Evolutionary conservation across 2,888 invertebrate genomes (phyloP).

Genomic region (Caenorhabditis auriculariae): DNA sequence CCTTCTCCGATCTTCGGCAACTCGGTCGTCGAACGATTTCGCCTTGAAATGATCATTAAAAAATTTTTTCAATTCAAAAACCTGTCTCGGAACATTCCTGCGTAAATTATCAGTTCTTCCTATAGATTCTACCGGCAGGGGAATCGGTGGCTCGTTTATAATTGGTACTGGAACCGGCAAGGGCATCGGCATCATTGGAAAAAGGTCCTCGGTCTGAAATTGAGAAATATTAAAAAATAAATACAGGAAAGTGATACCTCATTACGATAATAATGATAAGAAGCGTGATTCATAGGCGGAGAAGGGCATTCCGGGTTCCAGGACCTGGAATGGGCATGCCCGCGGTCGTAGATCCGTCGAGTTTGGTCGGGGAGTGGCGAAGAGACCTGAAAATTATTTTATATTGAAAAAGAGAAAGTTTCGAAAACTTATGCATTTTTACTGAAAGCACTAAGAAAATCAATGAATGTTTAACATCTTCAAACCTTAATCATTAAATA

Average conservation of each 20-base stretch:
- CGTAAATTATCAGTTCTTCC: too few species aligned
- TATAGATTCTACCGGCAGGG: conserved; percentile 2
- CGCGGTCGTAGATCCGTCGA: conserved; percentile 40
- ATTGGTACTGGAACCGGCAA: conserved; percentile 16
- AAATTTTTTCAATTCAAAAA: neutral
- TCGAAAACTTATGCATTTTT: neutral
- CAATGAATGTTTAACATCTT: too few species aligned
- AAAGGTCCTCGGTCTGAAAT: too few species aligned
- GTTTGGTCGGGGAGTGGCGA: conserved; percentile 35
- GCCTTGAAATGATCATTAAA: conserved; percentile 16
- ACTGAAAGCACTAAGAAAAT: too few species aligned
- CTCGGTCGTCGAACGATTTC: conserved; percentile 37
- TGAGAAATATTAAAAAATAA: too few species aligned
- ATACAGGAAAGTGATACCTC: too few species aligned
- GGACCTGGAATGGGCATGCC: conserved; percentile 42
- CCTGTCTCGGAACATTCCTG: conserved; percentile 17
- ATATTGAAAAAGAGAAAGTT: neutral
- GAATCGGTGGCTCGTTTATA: conserved; percentile 25
- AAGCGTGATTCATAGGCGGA: too few species aligned
- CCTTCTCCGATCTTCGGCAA: conserved; percentile 7
- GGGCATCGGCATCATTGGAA: too few species aligned
- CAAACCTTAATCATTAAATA: too few species aligned
- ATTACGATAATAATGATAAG: too few species aligned
- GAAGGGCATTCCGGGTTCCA: too few species aligned
- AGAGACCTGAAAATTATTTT: conserved; percentile 31